Evolutionary conservation across 2,888 invertebrate species (phyloP), one percentile per base, ranked within the genome.

Genomic region (Geotrupes spiniger): DNA sequence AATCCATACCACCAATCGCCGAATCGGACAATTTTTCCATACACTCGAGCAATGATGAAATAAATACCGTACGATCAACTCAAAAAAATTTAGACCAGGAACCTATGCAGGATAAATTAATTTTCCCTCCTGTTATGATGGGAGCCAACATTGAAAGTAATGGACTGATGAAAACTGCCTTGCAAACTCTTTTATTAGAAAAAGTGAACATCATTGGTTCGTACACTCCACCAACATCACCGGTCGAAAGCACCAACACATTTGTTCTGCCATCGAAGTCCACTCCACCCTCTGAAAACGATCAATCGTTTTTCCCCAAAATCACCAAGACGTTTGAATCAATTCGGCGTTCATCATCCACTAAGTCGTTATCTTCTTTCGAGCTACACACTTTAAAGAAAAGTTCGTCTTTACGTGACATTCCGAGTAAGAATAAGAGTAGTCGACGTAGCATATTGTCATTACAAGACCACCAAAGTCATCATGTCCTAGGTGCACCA

Each of bases 401-500:
- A 41, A 10, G 41, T 14, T 26, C 39, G 9, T 41, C 41, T 12
- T 41, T 41, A 28, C 41, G 41, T 21, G 26, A 49, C 16, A 39
- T 41, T 29, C 28, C 14, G 3, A 11, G 15, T 15, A 31, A 31
- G 0, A 6, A 9, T 1, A 36, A 38, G 5, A 14, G 21, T 12
- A 17, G 16, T 16, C 27, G 36, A 9, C 29, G 25, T 26, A 49
- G 49, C n/a, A 15, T 49, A 5, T 43, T 49, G 8, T 49, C 49
- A 5, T 29, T 49, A 17, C 49, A 48, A n/a, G 41, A 46, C 12
- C 46, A 29, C 12, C 74, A 21, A n/a, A n/a, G n/a, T 73, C 78
- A 63, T 28, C 79, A 78, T 1, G 80, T 80, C 1, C 64, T 79
- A 54, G 79, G 79, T 10, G 76, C 77, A 47, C 76, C 77, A 2